Evolutionary conservation across 2,888 invertebrate genomes (phyloP), one percentile per base, ranked within the genome.

Genomic region (Leptinotarsa haldemani): DNA sequence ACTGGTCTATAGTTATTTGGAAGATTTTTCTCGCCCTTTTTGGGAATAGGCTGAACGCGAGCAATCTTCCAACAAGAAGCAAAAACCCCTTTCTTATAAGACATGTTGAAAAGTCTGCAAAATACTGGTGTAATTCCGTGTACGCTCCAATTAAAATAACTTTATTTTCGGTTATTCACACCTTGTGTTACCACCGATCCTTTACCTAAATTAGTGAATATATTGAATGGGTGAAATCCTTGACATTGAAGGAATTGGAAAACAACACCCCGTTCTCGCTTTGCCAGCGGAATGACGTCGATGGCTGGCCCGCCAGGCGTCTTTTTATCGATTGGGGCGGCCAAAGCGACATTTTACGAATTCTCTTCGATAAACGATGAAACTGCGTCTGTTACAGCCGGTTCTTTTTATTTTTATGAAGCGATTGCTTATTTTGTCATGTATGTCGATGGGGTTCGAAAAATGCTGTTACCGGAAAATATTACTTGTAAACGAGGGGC

Each of bases 271-370:
- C 58, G 40, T 71, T 58, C 50, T 15, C n/a, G 18, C 20, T 61
- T 15, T 61, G 67, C 61, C 71, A 63, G 30, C 65, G 20, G 53
- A 65, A 66, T 73, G 73, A 70, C 73, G 73, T 69, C 18, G 46
- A 73, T 40, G 65, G 25, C 56, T 56, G 48, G 48, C 52, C 65
- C 65, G 69, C 40, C 66, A 50, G 70, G 73, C 73, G 73, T 50
- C 66, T 48, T 65, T 65, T 63, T 69, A 65, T 69, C 65, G 69
- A 65, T 69, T 65, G 65, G 56, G 63, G 65, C 48, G 65, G 18
- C 20, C 46, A 64, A 64, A 47, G 48, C 53, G 70, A 53, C 65
- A 61, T 61, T 30, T 61, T 40, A 61, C 40, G n/a, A 61, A 56
- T 70, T 65, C 52, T 65, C 40, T 70, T 52, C 30, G 30, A 20